phyloP scores from a whole-genome alignment of 2,888 invertebrate species.

The Ophion ellenae region DNA sequence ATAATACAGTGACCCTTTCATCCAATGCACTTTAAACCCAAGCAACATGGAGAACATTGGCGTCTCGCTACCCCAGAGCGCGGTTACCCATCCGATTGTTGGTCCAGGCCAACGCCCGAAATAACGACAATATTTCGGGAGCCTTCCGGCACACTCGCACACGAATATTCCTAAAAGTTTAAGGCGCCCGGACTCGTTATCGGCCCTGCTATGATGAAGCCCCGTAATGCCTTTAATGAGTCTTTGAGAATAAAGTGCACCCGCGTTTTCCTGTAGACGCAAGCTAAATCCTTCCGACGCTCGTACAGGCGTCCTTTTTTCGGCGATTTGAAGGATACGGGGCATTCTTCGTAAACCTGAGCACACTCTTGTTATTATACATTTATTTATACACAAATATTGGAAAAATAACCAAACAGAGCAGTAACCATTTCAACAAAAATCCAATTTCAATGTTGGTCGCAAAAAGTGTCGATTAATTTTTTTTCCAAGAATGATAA shows the following conservation, averaged over 20 bases:
- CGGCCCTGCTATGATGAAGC: slow-evolving; percentile 28
- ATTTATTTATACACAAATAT: too few species aligned
- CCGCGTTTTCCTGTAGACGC: slow-evolving; percentile 32
- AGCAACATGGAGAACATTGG: too few species aligned
- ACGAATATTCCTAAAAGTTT: slow-evolving; percentile 23
- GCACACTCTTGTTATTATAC: not conserved
- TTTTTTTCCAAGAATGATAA: too few species aligned
- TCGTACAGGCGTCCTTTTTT: slow-evolving; percentile 32
- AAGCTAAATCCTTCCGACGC: slow-evolving; percentile 50
- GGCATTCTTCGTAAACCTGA: not conserved
- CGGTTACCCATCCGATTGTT: too few species aligned
- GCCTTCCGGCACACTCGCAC: slow-evolving; percentile 3
- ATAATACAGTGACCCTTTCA: too few species aligned
- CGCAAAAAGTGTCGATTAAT: too few species aligned
- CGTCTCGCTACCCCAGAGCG: too few species aligned
- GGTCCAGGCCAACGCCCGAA: too few species aligned
- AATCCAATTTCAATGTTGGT: too few species aligned
- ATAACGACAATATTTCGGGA: not conserved
- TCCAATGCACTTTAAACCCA: too few species aligned
- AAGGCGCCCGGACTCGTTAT: slow-evolving; percentile 39
- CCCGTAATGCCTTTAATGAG: slow-evolving; percentile 50
- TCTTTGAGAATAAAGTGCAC: slow-evolving; percentile 58
- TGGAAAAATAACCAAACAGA: too few species aligned
- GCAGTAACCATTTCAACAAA: too few species aligned
- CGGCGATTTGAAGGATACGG: slow-evolving; percentile 10